phyloP scores from a whole-genome alignment of 2,888 invertebrate species.

The Cheilosia urbana region DNA sequence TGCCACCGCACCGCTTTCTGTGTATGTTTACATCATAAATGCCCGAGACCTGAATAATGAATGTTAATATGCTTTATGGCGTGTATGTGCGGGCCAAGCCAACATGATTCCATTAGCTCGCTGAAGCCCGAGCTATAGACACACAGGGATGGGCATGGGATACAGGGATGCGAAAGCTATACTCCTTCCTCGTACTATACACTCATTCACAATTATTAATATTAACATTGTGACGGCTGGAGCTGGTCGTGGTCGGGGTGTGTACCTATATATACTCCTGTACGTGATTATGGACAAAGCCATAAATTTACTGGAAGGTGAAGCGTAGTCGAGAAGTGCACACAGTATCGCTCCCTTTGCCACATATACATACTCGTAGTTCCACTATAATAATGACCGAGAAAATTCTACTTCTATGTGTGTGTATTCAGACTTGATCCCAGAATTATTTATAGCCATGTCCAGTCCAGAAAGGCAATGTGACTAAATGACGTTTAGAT shows the following conservation, averaged over 20 bases:
- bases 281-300: constrained; percentile 64
- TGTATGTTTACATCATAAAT: constrained; percentile 67
- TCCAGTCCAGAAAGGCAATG: constrained; percentile 51
- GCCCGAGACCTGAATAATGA: constrained; percentile 74
- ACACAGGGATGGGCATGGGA: too few relatives aligned
- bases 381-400: background rate
- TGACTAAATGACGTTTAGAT: constrained; percentile 68
- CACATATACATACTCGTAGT: constrained; percentile 28
- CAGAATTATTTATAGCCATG: constrained; percentile 59
- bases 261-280: constrained; percentile 6
- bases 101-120: constrained; percentile 69
- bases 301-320: constrained; percentile 64
- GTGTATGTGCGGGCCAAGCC: constrained; percentile 62
- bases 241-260: background rate
- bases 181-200: constrained; percentile 1
- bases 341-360: constrained; percentile 21
- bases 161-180: background rate
- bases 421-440: constrained; percentile 49
- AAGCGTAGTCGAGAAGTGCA: constrained; percentile 46
- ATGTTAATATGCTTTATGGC: constrained; percentile 75
- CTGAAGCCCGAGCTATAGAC: background rate
- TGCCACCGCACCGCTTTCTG: constrained; percentile 33
- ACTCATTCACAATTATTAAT: constrained; percentile 71
- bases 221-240: constrained; percentile 57
- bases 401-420: background rate